A percentile compares a stretch with the other conserved stretches of the same genome.
Conservation (phyloP, 2,797 vertebrate genomes). For the Babyrousa celebensis region DNA sequence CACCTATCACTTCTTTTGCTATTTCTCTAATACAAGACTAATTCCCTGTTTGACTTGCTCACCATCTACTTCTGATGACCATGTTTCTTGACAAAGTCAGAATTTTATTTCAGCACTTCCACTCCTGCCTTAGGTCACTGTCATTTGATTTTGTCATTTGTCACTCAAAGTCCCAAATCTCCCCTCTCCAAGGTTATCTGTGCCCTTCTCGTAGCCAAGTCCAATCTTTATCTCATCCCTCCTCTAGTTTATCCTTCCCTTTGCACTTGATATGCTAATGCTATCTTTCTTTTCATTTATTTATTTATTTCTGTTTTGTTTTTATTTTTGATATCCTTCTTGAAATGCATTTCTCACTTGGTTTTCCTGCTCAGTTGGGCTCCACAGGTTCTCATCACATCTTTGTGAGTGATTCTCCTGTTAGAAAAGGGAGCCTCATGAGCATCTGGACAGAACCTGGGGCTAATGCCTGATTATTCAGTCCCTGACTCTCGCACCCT, state of each 20-base stretch:
- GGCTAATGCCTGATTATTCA: neutral
- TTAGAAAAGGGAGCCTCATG: neutral
- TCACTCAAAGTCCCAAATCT: neutral
- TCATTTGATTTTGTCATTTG: neutral
- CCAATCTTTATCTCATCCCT: neutral
- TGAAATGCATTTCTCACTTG: neutral
- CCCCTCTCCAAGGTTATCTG: neutral
- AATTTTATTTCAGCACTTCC: neutral
- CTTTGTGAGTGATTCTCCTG: neutral
- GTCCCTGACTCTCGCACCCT: neutral
- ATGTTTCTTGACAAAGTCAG: neutral
- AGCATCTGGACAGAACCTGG: neutral
- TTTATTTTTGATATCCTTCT: neutral
- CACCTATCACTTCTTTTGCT: neutral
- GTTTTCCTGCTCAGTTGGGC: neutral
- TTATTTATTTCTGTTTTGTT: too few relatives aligned
- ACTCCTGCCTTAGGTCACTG: neutral
- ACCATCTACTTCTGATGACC: neutral
- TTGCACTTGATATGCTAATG: neutral
- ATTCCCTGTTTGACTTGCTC: neutral
- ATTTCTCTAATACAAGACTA: neutral
- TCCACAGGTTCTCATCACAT: neutral
- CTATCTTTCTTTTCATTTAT: too few relatives aligned
- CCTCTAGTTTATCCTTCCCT: neutral
- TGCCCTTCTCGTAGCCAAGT: neutral